phyloP scores from a whole-genome alignment of 2,888 invertebrate species.

The Unio pictorum region DNA sequence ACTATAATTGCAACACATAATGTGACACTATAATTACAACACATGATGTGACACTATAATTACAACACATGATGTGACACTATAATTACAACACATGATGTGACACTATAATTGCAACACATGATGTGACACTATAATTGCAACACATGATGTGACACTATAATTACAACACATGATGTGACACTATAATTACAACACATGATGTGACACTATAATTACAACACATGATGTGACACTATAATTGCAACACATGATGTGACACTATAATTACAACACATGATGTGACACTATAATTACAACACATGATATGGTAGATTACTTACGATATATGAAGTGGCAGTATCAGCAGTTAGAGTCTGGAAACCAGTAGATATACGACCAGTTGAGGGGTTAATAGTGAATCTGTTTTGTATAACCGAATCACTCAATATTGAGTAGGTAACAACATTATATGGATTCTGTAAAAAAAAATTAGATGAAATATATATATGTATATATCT shows the following conservation, averaged over 20 bases:
- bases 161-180: slow-evolving; percentile 35
- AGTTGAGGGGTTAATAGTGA: slow-evolving; percentile 44
- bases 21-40: slow-evolving; percentile 2
- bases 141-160: background rate
- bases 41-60: no score
- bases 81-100: slow-evolving; percentile 36
- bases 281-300: slow-evolving; percentile 12
- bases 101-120: slow-evolving; percentile 10
- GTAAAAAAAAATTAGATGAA: slow-evolving; percentile 14
- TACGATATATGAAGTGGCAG: slow-evolving; percentile 36
- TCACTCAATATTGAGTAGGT: slow-evolving; percentile 64
- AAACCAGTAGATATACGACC: slow-evolving; percentile 34
- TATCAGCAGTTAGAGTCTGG: slow-evolving; percentile 34
- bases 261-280: slow-evolving; percentile 35
- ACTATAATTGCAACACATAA: slow-evolving; percentile 33
- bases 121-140: no score
- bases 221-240: no score
- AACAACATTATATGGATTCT: slow-evolving; percentile 59
- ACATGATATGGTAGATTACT: slow-evolving; percentile 4
- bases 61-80: background rate
- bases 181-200: slow-evolving; percentile 9
- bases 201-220: no score
- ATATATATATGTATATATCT: no score
- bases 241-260: background rate
- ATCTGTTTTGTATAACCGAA: slow-evolving; percentile 48